Percentiles rank a stretch among this genome's conserved stretches.
Conservation (phyloP, 2,113 vertebrate species). For the Nothoprocta perdicaria region DNA sequence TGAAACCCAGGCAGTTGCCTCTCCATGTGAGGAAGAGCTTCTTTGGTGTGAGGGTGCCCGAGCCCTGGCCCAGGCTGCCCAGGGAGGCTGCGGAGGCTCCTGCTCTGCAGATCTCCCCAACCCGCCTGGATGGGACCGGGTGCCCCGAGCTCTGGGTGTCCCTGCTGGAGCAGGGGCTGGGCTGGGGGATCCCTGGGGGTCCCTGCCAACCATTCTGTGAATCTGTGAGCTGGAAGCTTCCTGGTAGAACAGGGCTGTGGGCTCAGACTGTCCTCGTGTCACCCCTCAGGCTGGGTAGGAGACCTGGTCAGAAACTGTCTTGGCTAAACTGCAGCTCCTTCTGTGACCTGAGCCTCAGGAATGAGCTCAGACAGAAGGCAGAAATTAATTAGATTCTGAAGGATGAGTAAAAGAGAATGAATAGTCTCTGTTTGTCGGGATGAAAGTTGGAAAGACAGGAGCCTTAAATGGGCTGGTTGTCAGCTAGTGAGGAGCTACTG, state of each 20-base stretch:
- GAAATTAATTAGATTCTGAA: background rate
- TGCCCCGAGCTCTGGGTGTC: no score
- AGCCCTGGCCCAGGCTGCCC: no score
- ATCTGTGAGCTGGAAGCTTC: background rate
- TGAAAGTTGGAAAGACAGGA: background rate
- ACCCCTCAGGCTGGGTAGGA: background rate
- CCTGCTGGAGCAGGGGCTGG: no score
- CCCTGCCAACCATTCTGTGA: no score
- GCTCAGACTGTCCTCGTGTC: fast-evolving
- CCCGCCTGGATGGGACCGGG: no score
- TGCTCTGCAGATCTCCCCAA: no score
- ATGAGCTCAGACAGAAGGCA: background rate
- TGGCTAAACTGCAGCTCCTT: background rate
- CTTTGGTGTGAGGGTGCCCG: no score
- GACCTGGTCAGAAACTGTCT: background rate
- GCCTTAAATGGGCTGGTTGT: background rate
- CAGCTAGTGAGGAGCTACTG: background rate
- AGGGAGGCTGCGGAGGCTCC: no score
- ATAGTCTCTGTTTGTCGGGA: background rate
- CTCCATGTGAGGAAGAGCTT: no score
- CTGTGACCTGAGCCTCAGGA: background rate
- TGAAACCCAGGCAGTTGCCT: no score
- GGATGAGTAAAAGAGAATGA: background rate
- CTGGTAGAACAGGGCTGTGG: background rate
- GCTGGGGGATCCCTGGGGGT: no score